Evolutionary conservation across 37 sponge, comb jelly and placozoan genomes (phyloP).

Genomic region (Chondrosia reniformis): DNA sequence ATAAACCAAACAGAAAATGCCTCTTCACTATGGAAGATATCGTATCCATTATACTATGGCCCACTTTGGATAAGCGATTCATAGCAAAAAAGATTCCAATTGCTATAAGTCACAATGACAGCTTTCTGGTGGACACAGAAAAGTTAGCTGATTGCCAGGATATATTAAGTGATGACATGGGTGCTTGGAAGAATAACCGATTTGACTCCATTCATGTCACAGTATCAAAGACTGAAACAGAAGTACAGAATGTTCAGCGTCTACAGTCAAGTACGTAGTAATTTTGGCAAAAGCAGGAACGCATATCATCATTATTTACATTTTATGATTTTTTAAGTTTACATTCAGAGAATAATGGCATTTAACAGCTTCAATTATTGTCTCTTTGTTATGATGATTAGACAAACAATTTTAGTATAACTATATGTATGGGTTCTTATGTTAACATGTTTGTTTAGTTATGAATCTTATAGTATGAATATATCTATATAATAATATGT

Average conservation of each 20-base stretch:
- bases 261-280: background rate
- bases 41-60: background rate
- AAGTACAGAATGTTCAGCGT: background rate
- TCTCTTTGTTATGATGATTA: too few relatives aligned
- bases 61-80: conserved; percentile 3
- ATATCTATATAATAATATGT: too few relatives aligned
- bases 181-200: conserved; percentile 13
- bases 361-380: too few relatives aligned
- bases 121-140: conserved; percentile 11
- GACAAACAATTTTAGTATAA: too few relatives aligned
- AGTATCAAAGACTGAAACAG: conserved; percentile 4
- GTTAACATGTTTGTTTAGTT: too few relatives aligned
- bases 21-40: conserved; percentile 6
- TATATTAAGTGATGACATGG: conserved; percentile 7
- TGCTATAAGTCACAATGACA: background rate
- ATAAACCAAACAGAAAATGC: conserved; percentile 7
- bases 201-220: background rate
- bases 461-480: too few relatives aligned
- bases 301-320: too few relatives aligned
- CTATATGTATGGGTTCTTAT: too few relatives aligned
- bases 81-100: background rate
- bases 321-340: too few relatives aligned
- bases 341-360: too few relatives aligned
- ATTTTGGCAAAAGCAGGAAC: too few relatives aligned
- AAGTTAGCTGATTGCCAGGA: background rate